phyloP scores from a whole-genome alignment of 2,797 vertebrate genomes.

The Amblyopsis hoosieri region DNA sequence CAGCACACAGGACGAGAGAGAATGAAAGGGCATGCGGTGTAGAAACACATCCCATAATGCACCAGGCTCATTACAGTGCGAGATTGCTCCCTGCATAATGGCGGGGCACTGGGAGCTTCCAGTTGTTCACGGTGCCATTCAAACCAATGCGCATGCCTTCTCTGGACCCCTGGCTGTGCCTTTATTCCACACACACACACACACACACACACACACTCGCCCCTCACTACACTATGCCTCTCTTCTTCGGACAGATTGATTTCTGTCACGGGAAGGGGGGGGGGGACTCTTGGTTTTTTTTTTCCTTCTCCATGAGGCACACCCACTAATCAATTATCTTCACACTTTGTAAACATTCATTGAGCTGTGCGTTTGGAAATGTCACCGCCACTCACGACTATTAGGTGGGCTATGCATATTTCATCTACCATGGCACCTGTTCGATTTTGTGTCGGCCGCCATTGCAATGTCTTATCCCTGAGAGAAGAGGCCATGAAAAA shows the following conservation, averaged over 20 bases:
- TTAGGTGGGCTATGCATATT: slow-evolving; percentile 80
- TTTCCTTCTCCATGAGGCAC: slow-evolving; percentile 33
- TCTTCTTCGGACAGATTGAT: slow-evolving; percentile 67
- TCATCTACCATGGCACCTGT: slow-evolving; percentile 76
- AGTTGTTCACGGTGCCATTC: slow-evolving; percentile 42
- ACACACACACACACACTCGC: neutral
- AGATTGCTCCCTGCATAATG: slow-evolving; percentile 9
- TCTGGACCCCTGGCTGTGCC: slow-evolving; percentile 26
- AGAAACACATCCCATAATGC: neutral
- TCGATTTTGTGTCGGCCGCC: slow-evolving; percentile 72
- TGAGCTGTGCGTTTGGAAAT: slow-evolving; percentile 77
- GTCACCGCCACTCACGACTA: slow-evolving; percentile 65
- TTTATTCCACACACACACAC: slow-evolving; percentile 1
- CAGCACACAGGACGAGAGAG: neutral
- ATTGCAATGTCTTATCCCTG: slow-evolving; percentile 35
- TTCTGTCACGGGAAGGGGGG: slow-evolving; percentile 55
- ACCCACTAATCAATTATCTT: slow-evolving; percentile 72
- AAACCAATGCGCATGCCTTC: slow-evolving; percentile 4
- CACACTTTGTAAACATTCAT: slow-evolving; percentile 81
- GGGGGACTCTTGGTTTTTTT: slow-evolving; percentile 33
- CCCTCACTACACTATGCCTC: slow-evolving; percentile 18
- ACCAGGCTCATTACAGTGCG: slow-evolving; percentile 21
- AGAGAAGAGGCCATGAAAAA: slow-evolving; percentile 66
- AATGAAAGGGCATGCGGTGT: neutral
- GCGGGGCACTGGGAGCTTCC: slow-evolving; percentile 3